Percentiles rank a stretch among this genome's conserved stretches.
Conservation (phyloP, 2,797 vertebrate genomes). For the Phaenicophaeus curvirostris region DNA sequence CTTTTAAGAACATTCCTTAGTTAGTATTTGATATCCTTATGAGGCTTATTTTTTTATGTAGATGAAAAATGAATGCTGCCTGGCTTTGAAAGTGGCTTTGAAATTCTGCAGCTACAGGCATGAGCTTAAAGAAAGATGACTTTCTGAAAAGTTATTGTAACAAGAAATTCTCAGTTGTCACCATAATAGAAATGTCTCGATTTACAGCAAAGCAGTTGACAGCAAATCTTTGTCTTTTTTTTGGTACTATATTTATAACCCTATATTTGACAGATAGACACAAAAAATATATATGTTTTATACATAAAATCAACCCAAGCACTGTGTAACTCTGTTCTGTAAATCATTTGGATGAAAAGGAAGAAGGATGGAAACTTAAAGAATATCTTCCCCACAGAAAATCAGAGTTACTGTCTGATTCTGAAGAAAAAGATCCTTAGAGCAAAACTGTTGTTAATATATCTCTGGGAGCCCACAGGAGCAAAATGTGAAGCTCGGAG, state of each 20-base stretch:
- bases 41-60: not conserved
- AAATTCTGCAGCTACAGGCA: not conserved
- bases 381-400: not conserved
- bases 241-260: not conserved
- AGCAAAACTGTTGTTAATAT: not conserved
- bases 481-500: not conserved
- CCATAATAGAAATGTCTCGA: not conserved
- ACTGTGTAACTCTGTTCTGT: not conserved
- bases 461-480: not conserved
- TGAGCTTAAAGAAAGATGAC: not conserved
- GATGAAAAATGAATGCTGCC: not conserved
- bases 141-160: not conserved
- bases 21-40: not conserved
- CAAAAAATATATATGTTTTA: not conserved
- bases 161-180: not conserved
- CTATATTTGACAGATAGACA: not conserved
- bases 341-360: not conserved
- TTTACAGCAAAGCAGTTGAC: not conserved
- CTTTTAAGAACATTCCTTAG: not conserved
- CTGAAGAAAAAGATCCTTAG: slow-evolving; percentile 9
- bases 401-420: not conserved
- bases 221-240: not conserved
- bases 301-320: not conserved
- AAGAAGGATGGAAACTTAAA: not conserved
- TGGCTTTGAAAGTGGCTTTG: not conserved